phyloP scores from a whole-genome alignment of 2,888 invertebrate genomes.

The Halocaridina rubra region DNA sequence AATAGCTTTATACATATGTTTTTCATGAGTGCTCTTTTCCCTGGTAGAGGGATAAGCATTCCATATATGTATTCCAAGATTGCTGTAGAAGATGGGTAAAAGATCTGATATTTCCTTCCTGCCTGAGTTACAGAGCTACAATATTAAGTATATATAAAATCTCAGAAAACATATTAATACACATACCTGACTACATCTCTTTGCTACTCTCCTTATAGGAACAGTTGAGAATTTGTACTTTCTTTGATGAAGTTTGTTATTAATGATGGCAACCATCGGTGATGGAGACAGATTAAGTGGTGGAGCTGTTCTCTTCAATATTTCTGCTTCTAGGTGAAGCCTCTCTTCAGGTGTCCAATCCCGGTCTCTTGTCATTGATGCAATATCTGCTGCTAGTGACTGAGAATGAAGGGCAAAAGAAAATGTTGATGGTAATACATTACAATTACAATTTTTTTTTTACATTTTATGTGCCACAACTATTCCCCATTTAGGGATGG shows the following conservation, averaged over 20 bases:
- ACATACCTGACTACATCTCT: slow-evolving; percentile 60
- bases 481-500: too few species aligned
- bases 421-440: background rate
- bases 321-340: slow-evolving; percentile 82
- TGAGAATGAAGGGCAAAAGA: background rate
- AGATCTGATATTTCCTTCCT: background rate
- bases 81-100: too few species aligned
- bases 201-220: slow-evolving; percentile 51
- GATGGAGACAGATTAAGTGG: slow-evolving; percentile 91
- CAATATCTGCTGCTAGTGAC: slow-evolving; percentile 74
- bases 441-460: background rate
- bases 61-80: too few species aligned
- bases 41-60: too few species aligned
- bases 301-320: slow-evolving; percentile 86
- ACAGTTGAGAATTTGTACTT: slow-evolving; percentile 54
- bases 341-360: slow-evolving; percentile 82
- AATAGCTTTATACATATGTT: too few species aligned
- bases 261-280: slow-evolving; percentile 81
- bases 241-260: slow-evolving; percentile 70
- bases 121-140: too few species aligned
- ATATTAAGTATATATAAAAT: too few species aligned
- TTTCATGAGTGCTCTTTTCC: too few species aligned
- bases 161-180: background rate
- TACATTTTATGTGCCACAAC: too few species aligned
- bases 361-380: slow-evolving; percentile 73